Conservation (phyloP, 2,888 invertebrate species). For the Volucella zonaria region DNA sequence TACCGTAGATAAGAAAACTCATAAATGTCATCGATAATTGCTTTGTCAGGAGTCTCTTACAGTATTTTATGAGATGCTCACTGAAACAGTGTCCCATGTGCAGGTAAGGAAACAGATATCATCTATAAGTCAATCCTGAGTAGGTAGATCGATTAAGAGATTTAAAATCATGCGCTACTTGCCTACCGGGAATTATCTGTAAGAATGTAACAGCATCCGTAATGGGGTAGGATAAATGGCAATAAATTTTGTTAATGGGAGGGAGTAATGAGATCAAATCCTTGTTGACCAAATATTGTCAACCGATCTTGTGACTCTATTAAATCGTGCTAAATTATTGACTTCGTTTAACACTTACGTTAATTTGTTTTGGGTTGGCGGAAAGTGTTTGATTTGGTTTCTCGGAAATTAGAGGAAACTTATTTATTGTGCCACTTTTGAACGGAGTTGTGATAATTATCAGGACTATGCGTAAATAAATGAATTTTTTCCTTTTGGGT, state of each 20-base stretch:
- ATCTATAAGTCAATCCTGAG: background rate
- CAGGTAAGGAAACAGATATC: slow-evolving; percentile 42
- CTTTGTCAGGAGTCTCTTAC: slow-evolving; percentile 54
- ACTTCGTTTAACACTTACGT: slow-evolving; percentile 13
- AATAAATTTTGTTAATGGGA: slow-evolving; percentile 70
- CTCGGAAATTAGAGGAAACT: no score
- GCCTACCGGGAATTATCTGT: slow-evolving; percentile 51
- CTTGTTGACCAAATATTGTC: slow-evolving; percentile 66
- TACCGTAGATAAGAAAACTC: slow-evolving; percentile 57
- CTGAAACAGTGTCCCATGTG: slow-evolving; percentile 38
- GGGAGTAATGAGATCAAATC: slow-evolving; percentile 52
- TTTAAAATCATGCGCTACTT: slow-evolving; percentile 4
- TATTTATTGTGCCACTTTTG: no score
- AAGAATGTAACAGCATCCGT: slow-evolving; percentile 6
- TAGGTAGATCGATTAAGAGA: slow-evolving; percentile 18
- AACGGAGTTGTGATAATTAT: no score
- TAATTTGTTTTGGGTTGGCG: slow-evolving; percentile 4
- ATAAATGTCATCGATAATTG: slow-evolving; percentile 70
- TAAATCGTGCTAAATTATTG: slow-evolving; percentile 54
- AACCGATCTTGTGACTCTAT: slow-evolving; percentile 33
- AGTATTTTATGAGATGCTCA: slow-evolving; percentile 68
- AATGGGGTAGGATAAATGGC: slow-evolving; percentile 48
- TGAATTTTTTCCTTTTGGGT: no score
- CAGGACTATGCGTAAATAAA: no score
- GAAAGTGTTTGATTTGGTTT: background rate